phyloP scores from a whole-genome alignment of 1,140 invertebrate genomes.

The Hylaeus anthracinus region DNA sequence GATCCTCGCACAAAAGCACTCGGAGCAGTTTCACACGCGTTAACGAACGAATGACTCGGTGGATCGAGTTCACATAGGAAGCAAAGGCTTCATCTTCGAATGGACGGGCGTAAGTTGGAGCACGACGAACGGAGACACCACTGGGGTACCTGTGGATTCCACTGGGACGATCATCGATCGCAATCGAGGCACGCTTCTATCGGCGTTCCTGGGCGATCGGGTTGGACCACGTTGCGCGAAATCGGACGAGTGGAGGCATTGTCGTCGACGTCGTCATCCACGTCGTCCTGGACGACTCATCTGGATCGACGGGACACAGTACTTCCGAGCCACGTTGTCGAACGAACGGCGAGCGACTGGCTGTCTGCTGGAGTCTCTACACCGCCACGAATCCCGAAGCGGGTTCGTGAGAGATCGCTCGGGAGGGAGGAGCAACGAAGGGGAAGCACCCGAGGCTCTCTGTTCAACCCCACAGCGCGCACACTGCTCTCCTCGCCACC shows the following conservation, averaged over 20 bases:
- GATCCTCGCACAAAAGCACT: no score
- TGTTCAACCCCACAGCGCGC: constrained; percentile 56
- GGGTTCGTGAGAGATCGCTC: constrained; percentile 61
- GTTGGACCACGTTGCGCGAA: constrained; percentile 9
- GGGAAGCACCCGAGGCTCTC: constrained; percentile 29
- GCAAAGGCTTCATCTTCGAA: not conserved
- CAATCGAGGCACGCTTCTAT: not conserved
- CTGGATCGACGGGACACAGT: constrained; percentile 39
- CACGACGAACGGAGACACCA: not conserved
- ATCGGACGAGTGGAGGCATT: constrained; percentile 44
- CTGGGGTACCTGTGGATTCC: constrained; percentile 63
- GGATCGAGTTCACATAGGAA: no score
- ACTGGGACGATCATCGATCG: constrained; percentile 34
- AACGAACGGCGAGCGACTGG: constrained; percentile 80
- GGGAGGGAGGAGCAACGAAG: constrained; percentile 32
- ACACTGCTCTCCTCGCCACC: constrained; percentile 50
- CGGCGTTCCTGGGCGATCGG: not conserved
- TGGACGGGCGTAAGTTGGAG: constrained; percentile 8
- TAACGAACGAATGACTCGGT: no score
- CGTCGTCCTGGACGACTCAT: constrained; percentile 49
- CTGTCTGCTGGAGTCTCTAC: constrained; percentile 75
- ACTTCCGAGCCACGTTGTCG: constrained; percentile 71
- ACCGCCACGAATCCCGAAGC: constrained; percentile 69
- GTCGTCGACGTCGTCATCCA: constrained; percentile 21
- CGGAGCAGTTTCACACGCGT: not conserved